Conservation (phyloP, 1,140 invertebrate genomes). For the Lepidurus arcticus region DNA sequence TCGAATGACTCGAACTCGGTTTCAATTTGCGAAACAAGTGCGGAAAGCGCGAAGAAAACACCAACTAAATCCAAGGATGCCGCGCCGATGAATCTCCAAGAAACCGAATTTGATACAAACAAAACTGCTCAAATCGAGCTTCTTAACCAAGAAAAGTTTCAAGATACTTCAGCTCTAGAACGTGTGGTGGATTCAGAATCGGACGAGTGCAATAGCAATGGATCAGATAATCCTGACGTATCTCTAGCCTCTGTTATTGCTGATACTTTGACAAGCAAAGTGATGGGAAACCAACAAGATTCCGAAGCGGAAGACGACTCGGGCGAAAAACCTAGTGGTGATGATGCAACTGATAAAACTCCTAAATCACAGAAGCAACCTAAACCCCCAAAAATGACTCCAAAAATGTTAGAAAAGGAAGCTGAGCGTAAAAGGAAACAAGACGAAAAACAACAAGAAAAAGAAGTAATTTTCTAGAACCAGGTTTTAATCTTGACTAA, state of each 20-base stretch:
- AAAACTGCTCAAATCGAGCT: neutral
- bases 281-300: neutral
- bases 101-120: neutral
- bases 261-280: neutral
- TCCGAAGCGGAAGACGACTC: neutral
- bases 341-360: neutral
- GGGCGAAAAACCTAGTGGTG: neutral
- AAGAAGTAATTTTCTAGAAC: constrained; percentile 8
- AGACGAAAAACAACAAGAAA: constrained; percentile 27
- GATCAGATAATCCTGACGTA: neutral
- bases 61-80: neutral
- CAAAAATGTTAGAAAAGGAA: constrained; percentile 27
- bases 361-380: neutral
- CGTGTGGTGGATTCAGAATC: neutral
- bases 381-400: neutral
- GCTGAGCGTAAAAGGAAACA: constrained; percentile 18
- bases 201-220: neutral
- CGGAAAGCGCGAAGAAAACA: neutral
- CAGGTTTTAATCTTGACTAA: neutral
- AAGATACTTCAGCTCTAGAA: neutral
- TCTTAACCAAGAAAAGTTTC: neutral
- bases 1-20: neutral
- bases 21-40: neutral
- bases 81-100: neutral
- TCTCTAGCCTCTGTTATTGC: neutral